Evolutionary conservation across 2,888 invertebrate species (phyloP).

Genomic region (Heliconius charithonia): DNA sequence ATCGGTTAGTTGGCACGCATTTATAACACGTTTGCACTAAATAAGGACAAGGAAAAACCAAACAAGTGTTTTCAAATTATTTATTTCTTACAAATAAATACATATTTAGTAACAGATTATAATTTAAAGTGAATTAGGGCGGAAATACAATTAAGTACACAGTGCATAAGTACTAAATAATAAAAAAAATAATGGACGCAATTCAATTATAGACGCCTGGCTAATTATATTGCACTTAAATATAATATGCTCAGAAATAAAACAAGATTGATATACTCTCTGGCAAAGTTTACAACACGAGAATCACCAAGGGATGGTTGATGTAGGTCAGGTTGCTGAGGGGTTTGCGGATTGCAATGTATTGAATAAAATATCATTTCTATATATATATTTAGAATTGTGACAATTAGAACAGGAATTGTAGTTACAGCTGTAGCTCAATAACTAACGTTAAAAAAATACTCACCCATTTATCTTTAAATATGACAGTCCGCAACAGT

Average conservation of each 20-base stretch:
- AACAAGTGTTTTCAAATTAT: constrained; percentile 45
- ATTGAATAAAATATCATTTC: not conserved
- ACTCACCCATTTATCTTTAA: no score
- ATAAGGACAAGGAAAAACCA: constrained; percentile 49
- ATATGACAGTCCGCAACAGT: no score
- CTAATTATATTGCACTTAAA: not conserved
- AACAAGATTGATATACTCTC: constrained; percentile 3
- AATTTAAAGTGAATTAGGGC: not conserved
- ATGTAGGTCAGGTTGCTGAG: constrained; percentile 27
- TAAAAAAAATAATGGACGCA: not conserved
- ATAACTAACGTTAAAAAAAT: no score
- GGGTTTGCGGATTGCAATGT: not conserved
- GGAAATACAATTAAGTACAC: not conserved
- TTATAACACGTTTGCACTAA: constrained; percentile 42
- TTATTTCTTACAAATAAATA: constrained; percentile 24
- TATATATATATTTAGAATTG: not conserved
- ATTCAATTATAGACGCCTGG: not conserved
- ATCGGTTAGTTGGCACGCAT: constrained; percentile 34
- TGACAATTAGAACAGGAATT: no score
- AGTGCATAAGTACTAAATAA: no score
- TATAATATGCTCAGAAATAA: constrained; percentile 11
- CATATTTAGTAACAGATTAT: not conserved
- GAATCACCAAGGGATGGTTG: constrained; percentile 23
- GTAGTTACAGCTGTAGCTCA: no score
- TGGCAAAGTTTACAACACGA: constrained; percentile 18